Base-by-base conservation (phyloP, 2,888 invertebrate genomes). In the Hipparchia semele region DNA sequence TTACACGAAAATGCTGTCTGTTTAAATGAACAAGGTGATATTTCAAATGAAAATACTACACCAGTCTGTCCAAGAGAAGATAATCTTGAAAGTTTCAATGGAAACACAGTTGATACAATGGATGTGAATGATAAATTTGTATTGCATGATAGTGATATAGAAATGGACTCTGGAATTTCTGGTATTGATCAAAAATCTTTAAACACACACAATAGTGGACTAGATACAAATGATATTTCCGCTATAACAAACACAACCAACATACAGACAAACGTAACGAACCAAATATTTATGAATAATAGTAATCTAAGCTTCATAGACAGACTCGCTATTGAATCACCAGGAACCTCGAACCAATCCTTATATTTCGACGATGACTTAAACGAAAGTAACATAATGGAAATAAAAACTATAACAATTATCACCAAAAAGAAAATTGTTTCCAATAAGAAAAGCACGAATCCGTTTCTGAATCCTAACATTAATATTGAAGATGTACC, bases 321-420 rank as follows among this genome's bases (percentile, higher is more conserved):
- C 62, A 85, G 91, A 79, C 83, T 94, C 1, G 93, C 87, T 0
- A 75, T 94, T 62, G 88, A 94, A 62, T 92, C 92, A 0, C 92
- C 94, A 0, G 87, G 84, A 68, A 65, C 82, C 1, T 90, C 92
- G 0, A 91, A 92, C 49, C 89, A 89, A 77, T 92, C 93, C 0
- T 77, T 94, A 13, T 91, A 87, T 74, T 83, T 92, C 2, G 94
- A 94, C 72, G 94, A 94, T 79, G 94, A 94, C 80, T 83, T 94
- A 61, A 94, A 94, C 77, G 94, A 94, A 81, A 94, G 94, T 72
- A 94, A 94, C 75, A 94, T 94, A 39, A 94, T 94, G 94, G 94
- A 94, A 78, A 94, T 94, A 2, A 94, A 94, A 86, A 93, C 94
- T 1, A 94, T 94, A 2, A 94, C 93, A 62, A 91, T 92, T 10